These are phyloP conservation scores for Diarsia dahlii DNA, from an alignment of 2,888 invertebrate genomes.

Conservation along the genomic window DNA sequence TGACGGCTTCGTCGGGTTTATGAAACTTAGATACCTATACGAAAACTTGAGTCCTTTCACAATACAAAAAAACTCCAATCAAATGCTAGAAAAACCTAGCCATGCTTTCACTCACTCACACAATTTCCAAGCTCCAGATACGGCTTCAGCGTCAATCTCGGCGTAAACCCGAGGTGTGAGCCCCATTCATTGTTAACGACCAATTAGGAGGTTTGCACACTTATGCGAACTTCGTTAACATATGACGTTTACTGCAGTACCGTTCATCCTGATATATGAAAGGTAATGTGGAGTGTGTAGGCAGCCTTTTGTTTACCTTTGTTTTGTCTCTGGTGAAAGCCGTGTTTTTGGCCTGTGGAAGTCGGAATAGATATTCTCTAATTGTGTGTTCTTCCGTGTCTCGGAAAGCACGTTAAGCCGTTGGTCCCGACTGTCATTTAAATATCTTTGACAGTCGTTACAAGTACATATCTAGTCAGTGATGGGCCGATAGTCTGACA, in stretches of 20 bases:
- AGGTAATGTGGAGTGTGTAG: not conserved
- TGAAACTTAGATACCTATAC: no score
- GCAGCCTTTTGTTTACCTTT: conserved; percentile 26
- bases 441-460: no score
- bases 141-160: conserved; percentile 18
- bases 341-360: not conserved
- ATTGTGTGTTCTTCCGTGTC: no score
- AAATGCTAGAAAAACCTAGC: not conserved
- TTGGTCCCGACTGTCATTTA: no score
- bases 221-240: conserved; percentile 73
- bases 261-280: conserved; percentile 52
- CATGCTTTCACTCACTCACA: not conserved
- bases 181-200: conserved; percentile 71
- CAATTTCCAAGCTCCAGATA: conserved; percentile 37
- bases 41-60: no score
- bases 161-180: conserved; percentile 47
- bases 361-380: not conserved
- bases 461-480: no score
- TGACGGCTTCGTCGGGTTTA: no score
- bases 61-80: no score
- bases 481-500: no score
- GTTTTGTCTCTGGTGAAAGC: conserved; percentile 12
- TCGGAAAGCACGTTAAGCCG: no score
- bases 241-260: conserved; percentile 66
- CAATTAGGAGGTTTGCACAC: conserved; percentile 81